A percentile compares a stretch with the other conserved stretches of the same genome.
These are phyloP conservation scores for Agrochola circellaris DNA, from an alignment of 2,888 invertebrate species.

Conservation along the genomic window DNA sequence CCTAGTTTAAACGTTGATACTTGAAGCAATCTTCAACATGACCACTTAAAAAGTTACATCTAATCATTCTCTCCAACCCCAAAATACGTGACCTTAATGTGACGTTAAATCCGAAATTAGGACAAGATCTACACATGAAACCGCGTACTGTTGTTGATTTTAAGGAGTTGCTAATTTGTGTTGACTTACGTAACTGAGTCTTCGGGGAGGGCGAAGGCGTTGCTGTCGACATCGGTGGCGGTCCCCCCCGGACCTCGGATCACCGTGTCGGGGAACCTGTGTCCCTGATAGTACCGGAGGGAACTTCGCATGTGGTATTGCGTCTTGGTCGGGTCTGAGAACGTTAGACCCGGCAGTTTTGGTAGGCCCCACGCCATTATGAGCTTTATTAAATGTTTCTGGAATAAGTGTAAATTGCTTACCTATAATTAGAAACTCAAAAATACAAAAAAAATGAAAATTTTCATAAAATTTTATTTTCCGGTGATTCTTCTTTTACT, in stretches of 20 bases:
- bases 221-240: conserved; percentile 91
- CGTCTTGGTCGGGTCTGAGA: conserved; percentile 92
- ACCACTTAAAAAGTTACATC: background rate
- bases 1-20: background rate
- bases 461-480: too few relatives aligned
- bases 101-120: conserved; percentile 28
- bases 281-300: conserved; percentile 92
- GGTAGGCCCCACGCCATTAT: conserved; percentile 92
- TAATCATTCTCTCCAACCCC: background rate
- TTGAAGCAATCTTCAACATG: background rate
- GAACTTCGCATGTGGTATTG: conserved; percentile 92
- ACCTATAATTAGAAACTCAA: too few relatives aligned
- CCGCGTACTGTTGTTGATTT: conserved; percentile 28
- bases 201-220: conserved; percentile 89
- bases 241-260: conserved; percentile 91
- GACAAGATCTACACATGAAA: conserved; percentile 9
- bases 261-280: conserved; percentile 90
- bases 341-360: conserved; percentile 93
- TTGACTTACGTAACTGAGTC: conserved; percentile 89
- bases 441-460: too few relatives aligned
- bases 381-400: conserved; percentile 6
- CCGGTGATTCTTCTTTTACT: too few relatives aligned
- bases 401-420: background rate
- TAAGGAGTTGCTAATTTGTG: conserved; percentile 27
- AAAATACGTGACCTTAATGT: conserved; percentile 29